Evolutionary conservation across 2,888 invertebrate genomes (phyloP).

Genomic region (Coelopa pilipes): DNA sequence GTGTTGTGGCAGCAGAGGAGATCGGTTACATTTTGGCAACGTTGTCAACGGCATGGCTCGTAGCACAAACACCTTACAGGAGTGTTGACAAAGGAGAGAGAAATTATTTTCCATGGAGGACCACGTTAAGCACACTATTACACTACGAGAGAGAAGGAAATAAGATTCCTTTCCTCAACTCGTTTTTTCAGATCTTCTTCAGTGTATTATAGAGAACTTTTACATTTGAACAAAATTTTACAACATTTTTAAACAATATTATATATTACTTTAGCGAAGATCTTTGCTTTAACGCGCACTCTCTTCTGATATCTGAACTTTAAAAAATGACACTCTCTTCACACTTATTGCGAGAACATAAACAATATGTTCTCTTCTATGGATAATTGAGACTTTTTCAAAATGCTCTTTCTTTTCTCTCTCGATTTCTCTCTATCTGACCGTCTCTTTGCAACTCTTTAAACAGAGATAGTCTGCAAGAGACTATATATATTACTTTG

Average conservation of each 20-base stretch:
- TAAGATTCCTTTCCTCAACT: conserved; percentile 32
- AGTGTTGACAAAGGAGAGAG: conserved; percentile 8
- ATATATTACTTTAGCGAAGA: not conserved
- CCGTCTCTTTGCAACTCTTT: conserved; percentile 9
- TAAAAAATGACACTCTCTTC: not conserved
- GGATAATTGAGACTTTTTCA: not conserved
- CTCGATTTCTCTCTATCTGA: no score
- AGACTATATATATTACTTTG: not conserved
- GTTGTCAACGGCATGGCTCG: conserved; percentile 4
- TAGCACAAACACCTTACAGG: conserved; percentile 6
- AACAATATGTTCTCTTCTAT: conserved; percentile 1
- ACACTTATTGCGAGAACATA: not conserved
- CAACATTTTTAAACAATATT: conserved; percentile 2
- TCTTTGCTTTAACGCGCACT: conserved; percentile 2
- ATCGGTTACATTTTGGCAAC: conserved; percentile 24
- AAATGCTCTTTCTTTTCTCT: conserved; percentile 31
- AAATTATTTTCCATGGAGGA: no score
- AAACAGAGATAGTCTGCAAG: not conserved
- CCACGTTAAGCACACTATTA: not conserved
- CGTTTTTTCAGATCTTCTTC: not conserved
- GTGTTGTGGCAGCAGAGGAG: conserved; percentile 39
- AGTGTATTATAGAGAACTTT: not conserved
- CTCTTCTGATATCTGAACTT: not conserved
- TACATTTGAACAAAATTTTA: conserved; percentile 4
- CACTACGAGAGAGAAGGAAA: conserved; percentile 31